Evolutionary conservation across 2,797 vertebrate species (phyloP).

Genomic region (Cynodonichthys magdalenae): DNA sequence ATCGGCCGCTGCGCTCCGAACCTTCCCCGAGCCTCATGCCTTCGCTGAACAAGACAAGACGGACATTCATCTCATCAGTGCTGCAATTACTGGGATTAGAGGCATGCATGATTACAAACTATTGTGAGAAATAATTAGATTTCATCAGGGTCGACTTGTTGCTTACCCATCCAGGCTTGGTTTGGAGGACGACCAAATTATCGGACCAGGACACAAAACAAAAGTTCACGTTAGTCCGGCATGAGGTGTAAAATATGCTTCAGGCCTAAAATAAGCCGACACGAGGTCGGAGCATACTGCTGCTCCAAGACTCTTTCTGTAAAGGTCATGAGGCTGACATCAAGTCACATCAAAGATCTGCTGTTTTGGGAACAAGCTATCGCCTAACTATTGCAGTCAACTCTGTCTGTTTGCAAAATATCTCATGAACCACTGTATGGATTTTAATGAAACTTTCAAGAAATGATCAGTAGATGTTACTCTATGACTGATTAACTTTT

Average conservation of each 20-base stretch:
- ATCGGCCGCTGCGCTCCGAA: constrained; percentile 67
- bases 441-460: too few relatives aligned
- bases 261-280: constrained; percentile 38
- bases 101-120: constrained; percentile 82
- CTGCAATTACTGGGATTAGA: constrained; percentile 77
- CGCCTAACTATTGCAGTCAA: too few relatives aligned
- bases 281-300: constrained; percentile 8
- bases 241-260: constrained; percentile 15
- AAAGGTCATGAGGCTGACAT: not conserved
- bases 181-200: constrained; percentile 62
- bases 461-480: too few relatives aligned
- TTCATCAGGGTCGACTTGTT: constrained; percentile 69
- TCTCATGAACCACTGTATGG: too few relatives aligned
- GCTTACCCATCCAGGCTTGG: constrained; percentile 83
- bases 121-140: constrained; percentile 59
- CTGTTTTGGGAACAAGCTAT: too few relatives aligned
- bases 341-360: not conserved
- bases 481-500: too few relatives aligned
- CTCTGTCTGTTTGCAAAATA: too few relatives aligned
- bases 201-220: constrained; percentile 71
- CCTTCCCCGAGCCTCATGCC: constrained; percentile 59
- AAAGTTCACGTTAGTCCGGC: constrained; percentile 64
- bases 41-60: constrained; percentile 64
- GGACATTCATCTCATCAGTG: constrained; percentile 73
- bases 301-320: not conserved